Evolutionary conservation across 1,140 invertebrate species (phyloP), one percentile per base, ranked within the genome.

Genomic region (Drosophila jambulina): DNA sequence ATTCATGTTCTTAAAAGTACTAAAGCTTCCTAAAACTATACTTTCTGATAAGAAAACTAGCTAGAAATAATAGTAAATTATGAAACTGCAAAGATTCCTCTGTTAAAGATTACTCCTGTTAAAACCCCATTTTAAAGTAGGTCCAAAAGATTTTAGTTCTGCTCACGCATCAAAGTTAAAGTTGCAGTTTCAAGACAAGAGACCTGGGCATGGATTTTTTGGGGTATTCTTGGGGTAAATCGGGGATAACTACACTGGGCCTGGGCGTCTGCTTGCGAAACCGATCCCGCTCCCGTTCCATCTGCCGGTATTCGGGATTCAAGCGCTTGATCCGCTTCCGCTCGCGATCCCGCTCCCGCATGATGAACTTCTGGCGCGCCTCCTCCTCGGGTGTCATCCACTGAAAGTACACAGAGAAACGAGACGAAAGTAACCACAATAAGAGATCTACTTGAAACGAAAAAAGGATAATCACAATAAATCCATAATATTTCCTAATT

Each of bases 351-450:
- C 86, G 67, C 69, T 91, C 86, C 56, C 86, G 82, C 86, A 91
- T 91, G 80, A 91, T 86, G 71, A 90, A 90, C 81, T 90, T 90
- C 71, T 90, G 86, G 48, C 86, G 85, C 68, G 86, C 86, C 76
- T 91, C 82, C 82, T 91, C 86, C 77, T 91, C 86, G 63, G 86
- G 86, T 82, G 86, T 91, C 86, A 91, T 91, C 85, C 86, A 90
- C 86, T 91, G 86, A 64, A 91, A 91, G 72, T 82, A 86, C 58
- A 82, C 46, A 91, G 61, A 83, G 34, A 65, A 82, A 84, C 45
- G 75, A 69, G 62, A 64, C 42, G 42, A 65, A 48, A 61, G 46
- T 63, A 53, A 21, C 46, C 23, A 13, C 19, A 7, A 27, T 49
- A n/a, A 68, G 34, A 51, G 29, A 38, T 69, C 56, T 59, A n/a